These are phyloP conservation scores for Gallinago undulata DNA, from an alignment of 2,113 vertebrate species.

Conservation along the genomic window DNA sequence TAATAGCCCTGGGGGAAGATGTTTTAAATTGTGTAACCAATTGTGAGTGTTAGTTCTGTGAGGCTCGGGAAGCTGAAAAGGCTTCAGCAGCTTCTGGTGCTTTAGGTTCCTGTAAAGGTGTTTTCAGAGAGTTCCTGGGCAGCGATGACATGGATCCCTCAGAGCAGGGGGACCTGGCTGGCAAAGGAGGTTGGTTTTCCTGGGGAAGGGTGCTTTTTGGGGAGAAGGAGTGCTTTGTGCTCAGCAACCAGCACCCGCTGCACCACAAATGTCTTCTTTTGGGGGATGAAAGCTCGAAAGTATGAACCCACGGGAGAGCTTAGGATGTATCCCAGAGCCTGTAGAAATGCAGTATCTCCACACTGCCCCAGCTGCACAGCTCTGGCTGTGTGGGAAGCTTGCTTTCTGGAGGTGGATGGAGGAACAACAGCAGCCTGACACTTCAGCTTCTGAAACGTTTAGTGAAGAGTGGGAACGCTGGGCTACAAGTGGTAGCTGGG, in stretches of 20 bases:
- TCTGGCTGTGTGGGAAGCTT: background rate
- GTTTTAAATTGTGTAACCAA: background rate
- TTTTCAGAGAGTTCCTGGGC: background rate
- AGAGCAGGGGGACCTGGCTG: background rate
- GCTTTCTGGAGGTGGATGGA: background rate
- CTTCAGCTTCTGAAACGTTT: background rate
- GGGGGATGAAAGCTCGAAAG: background rate
- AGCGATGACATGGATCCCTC: background rate
- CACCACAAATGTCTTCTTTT: background rate
- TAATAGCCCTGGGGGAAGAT: background rate
- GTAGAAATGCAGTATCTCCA: background rate
- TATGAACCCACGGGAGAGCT: background rate
- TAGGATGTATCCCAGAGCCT: background rate
- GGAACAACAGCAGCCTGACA: background rate
- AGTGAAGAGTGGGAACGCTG: background rate
- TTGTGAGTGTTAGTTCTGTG: background rate
- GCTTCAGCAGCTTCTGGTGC: background rate
- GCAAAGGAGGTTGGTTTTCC: rapidly evolving
- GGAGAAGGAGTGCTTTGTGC: background rate
- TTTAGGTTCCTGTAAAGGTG: background rate
- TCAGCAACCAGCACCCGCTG: background rate
- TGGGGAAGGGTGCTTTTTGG: background rate
- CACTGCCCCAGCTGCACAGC: background rate
- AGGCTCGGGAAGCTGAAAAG: background rate
- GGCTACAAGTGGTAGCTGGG: background rate